Percentiles rank a stretch among this genome's conserved stretches.
These are phyloP conservation scores for Lethocerus indicus DNA, from an alignment of 1,140 invertebrate genomes.

Conservation along the genomic window DNA sequence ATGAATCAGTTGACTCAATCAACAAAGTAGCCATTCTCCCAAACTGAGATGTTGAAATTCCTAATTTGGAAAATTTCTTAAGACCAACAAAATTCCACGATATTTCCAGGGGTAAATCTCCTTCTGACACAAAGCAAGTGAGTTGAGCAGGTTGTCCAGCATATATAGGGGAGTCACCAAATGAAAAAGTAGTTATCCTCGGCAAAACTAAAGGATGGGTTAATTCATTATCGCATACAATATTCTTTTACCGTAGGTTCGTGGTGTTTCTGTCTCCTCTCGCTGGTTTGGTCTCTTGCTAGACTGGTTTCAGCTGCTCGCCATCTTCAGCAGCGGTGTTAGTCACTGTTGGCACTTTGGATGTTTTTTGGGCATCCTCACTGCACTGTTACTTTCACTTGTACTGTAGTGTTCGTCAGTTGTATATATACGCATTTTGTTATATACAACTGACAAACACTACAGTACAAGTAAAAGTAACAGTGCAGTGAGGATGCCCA, in stretches of 20 bases:
- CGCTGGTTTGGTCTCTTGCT: too few species aligned
- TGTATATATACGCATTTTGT: too few species aligned
- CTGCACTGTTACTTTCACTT: too few species aligned
- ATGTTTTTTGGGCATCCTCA: too few species aligned
- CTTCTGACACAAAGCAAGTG: constrained; percentile 48
- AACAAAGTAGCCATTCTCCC: not conserved
- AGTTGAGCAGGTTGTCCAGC: constrained; percentile 49
- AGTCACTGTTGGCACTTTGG: too few species aligned
- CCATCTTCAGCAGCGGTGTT: too few species aligned
- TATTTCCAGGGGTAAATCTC: constrained; percentile 48
- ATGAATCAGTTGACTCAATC: not conserved
- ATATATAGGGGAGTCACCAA: constrained; percentile 25
- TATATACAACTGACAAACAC: too few species aligned
- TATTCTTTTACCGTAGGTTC: not conserved
- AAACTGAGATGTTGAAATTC: not conserved
- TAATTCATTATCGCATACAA: not conserved
- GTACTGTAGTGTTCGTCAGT: too few species aligned
- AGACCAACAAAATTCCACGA: constrained; percentile 32
- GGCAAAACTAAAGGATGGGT: constrained; percentile 24
- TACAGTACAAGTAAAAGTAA: too few species aligned
- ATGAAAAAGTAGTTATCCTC: constrained; percentile 31
- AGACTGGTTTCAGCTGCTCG: too few species aligned
- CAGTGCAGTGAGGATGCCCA: too few species aligned
- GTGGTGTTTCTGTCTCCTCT: not conserved
- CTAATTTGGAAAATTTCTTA: not conserved